A percentile compares a stretch with the other conserved stretches of the same genome.
Evolutionary conservation across 2,888 invertebrate genomes (phyloP).

Genomic region (Tetheella fluctuosa): DNA sequence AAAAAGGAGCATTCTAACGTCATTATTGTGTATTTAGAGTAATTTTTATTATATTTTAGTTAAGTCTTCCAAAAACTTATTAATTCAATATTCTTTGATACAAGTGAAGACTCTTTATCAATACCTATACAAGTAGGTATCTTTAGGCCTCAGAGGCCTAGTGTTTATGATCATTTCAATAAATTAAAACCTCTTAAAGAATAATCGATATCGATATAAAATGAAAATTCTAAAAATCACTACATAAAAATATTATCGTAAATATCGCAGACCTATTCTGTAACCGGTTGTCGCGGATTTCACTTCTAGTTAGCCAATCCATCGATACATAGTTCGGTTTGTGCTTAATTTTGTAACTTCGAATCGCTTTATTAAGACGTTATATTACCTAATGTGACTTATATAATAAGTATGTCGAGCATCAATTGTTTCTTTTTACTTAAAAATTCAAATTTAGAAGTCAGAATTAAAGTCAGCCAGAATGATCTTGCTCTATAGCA

Average conservation of each 20-base stretch:
- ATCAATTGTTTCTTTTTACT: background rate
- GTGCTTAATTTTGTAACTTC: background rate
- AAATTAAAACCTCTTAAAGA: background rate
- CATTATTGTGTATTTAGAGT: too few relatives aligned
- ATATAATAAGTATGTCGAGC: background rate
- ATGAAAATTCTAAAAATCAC: background rate
- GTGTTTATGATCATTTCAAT: too few relatives aligned
- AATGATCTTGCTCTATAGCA: background rate
- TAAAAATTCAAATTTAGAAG: background rate
- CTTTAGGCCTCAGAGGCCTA: too few relatives aligned
- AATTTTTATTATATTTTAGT: too few relatives aligned
- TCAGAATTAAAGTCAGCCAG: background rate
- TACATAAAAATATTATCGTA: background rate
- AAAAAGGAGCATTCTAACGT: too few relatives aligned
- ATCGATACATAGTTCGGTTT: background rate
- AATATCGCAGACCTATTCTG: slow-evolving; percentile 23
- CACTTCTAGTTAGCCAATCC: slow-evolving; percentile 24
- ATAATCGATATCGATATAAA: background rate
- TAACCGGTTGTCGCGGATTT: slow-evolving; percentile 36
- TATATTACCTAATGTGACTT: background rate
- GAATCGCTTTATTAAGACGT: background rate
- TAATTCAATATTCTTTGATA: too few relatives aligned
- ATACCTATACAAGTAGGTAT: too few relatives aligned
- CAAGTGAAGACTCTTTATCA: too few relatives aligned
- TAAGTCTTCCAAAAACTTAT: too few relatives aligned